Evolutionary conservation across 2,797 vertebrate genomes (phyloP), one percentile per base, ranked within the genome.

Genomic region (Gymnoscopelus braueri): DNA sequence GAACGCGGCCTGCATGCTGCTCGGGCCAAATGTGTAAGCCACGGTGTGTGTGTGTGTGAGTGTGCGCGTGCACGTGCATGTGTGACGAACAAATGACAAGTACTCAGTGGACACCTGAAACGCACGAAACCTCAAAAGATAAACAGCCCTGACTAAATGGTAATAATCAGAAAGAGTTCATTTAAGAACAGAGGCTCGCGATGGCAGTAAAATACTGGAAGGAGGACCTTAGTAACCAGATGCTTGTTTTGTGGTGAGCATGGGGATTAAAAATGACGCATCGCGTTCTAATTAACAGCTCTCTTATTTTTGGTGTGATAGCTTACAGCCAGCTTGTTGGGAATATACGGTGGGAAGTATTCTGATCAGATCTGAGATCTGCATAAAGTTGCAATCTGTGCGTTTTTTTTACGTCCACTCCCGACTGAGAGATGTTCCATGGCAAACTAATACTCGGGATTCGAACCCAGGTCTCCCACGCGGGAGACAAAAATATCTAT

Each of bases 21-120:
- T 35, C 64, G 35, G 0, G 63, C 68, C 77, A 79, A 72, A 57
- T 83, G 69, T 32, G 12, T 13, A 71, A 60, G 75, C 73, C 76
- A 65, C 75, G 67, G 3, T 47, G 50, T 79, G 61, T 76, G 26
- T 29, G 26, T 29, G 26, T 29, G 26, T 29, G 26, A 1, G 26
- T 29, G 26, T 29, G 26, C 5, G 32, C 1, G 32, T 32, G 32
- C 5, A 4, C 4, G 32, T 5, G 32, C 0, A 4, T 5, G 32
- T 32, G 32, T 5, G 44, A 26, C 48, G 35, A 10, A 35, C 19
- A 58, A 75, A 73, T 64, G n/a, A 55, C 8, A 70, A 13, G 57
- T 57, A 60, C 47, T 12, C 79, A 56, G 76, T 55, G 24, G 65
- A 67, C 49, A 59, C 14, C 63, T 71, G 54, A 71, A 78, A 60